phyloP scores from a whole-genome alignment of 1,140 invertebrate genomes.

The Ostrea denselamellosa region DNA sequence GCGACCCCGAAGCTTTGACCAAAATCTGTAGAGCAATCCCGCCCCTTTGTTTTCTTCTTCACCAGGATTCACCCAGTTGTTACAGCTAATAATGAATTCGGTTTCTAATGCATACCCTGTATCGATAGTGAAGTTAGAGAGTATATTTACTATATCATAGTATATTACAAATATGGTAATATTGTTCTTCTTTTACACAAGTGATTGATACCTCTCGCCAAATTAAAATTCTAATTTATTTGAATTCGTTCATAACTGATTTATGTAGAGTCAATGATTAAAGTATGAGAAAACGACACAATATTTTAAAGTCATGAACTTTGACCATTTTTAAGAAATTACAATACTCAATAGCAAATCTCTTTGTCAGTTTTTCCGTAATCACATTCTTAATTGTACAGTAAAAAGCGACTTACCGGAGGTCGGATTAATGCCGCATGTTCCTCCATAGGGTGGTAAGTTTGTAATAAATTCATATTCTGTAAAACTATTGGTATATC shows the following conservation, averaged over 20 bases:
- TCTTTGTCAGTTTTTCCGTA: neutral
- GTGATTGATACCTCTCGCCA: too few relatives aligned
- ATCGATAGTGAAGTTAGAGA: neutral
- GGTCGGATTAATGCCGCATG: constrained; percentile 61
- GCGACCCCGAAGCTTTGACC: constrained; percentile 58
- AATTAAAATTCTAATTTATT: too few relatives aligned
- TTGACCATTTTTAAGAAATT: neutral
- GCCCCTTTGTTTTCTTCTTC: constrained; percentile 63
- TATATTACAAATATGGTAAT: too few relatives aligned
- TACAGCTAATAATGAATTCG: constrained; percentile 64
- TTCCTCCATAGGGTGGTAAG: constrained; percentile 69
- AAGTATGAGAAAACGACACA: too few relatives aligned
- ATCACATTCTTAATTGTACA: neutral
- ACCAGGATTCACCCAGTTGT: constrained; percentile 67
- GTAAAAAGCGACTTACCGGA: constrained; percentile 54
- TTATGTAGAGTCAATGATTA: too few relatives aligned
- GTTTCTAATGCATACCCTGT: constrained; percentile 66
- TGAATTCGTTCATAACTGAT: too few relatives aligned
- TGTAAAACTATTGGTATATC: constrained; percentile 62
- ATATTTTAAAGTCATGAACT: too few relatives aligned
- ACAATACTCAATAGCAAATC: neutral
- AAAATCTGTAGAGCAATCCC: constrained; percentile 68
- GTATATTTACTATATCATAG: too few relatives aligned
- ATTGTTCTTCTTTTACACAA: too few relatives aligned
- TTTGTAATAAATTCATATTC: constrained; percentile 67